Conservation (phyloP, 2,888 invertebrate species). For the Panzeria rudis region DNA sequence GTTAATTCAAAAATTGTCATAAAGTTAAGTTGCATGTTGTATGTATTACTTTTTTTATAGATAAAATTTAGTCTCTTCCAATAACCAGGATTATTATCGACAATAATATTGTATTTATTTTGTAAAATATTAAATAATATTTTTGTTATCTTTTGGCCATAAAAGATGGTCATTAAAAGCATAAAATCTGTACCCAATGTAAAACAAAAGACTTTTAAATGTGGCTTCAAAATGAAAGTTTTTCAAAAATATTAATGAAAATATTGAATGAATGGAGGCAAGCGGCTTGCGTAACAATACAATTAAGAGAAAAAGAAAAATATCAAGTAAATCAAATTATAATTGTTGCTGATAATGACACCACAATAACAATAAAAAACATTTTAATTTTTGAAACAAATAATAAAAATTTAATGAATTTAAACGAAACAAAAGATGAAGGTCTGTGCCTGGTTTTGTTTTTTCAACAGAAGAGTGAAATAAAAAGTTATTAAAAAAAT, state of each 20-base stretch:
- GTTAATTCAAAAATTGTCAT: background rate
- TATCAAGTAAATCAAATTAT: slow-evolving; percentile 72
- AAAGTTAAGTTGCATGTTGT: slow-evolving; percentile 9
- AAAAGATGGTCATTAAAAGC: slow-evolving; percentile 67
- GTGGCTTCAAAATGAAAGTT: slow-evolving; percentile 32
- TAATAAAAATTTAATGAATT: slow-evolving; percentile 33
- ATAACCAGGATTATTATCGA: slow-evolving; percentile 34
- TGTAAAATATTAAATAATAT: slow-evolving; percentile 59
- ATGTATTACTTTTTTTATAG: slow-evolving; percentile 20
- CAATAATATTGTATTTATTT: slow-evolving; percentile 49
- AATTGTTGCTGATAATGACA: slow-evolving; percentile 73
- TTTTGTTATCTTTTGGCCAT: slow-evolving; percentile 57
- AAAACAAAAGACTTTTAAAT: slow-evolving; percentile 63
- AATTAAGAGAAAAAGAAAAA: slow-evolving; percentile 42
- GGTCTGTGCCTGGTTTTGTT: slow-evolving; percentile 13
- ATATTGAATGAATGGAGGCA: slow-evolving; percentile 21
- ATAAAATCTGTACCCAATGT: slow-evolving; percentile 34
- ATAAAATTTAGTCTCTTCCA: slow-evolving; percentile 6
- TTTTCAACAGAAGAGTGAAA: slow-evolving; percentile 14
- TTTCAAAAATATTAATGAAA: slow-evolving; percentile 7
- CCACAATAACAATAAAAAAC: slow-evolving; percentile 70
- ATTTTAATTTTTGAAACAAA: background rate
- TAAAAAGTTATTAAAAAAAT: slow-evolving; percentile 34
- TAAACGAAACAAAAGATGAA: slow-evolving; percentile 46
- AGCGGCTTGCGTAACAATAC: slow-evolving; percentile 35